Evolutionary conservation across 2,113 vertebrate species (phyloP), one percentile per base, ranked within the genome.

Genomic region (Cinclus mexicanus): DNA sequence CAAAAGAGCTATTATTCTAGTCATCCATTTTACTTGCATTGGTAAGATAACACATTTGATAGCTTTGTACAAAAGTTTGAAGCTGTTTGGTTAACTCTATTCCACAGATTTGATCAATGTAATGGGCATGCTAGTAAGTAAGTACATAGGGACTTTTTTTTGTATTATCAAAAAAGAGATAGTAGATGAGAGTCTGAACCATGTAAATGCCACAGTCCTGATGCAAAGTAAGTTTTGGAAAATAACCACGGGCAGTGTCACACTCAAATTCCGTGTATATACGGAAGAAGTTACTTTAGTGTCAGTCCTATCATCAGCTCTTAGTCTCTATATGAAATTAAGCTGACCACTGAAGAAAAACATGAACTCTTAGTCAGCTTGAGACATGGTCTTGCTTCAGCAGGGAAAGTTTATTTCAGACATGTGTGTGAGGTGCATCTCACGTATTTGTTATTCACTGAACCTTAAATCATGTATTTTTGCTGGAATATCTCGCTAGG

Each of bases 41-140:
- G 12, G 10, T 46, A 76, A 87, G 10, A 25, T 52, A 90, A 80
- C 7, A 11, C 7, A 82, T 93, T 82, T 89, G 19, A 47, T 57
- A 69, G 6, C 9, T 81, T 49, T 11, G 7, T 19, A 21, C 13
- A 88, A 56, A 90, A 60, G 22, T 87, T 82, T 78, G 12, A 87
- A 71, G 35, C 3, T 60, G 9, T 37, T 63, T 78, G 12, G 12
- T 61, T 59, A 74, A 74, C 10, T 52, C 6, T 56, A 11, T 79
- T 22, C 33, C 11, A 12, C 37, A 65, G 63, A 82, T 74, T 47
- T 0, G 0, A 26, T 33, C 9, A 16, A 11, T 87, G 42, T 47
- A 74, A 13, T 41, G 16, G 13, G 8, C 9, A 70, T 11, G 24
- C 2, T 83, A 72, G 47, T 19, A 83, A 46, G 3, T 25, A 46